phyloP scores from a whole-genome alignment of 2,888 invertebrate genomes.

The Carabus problematicus region DNA sequence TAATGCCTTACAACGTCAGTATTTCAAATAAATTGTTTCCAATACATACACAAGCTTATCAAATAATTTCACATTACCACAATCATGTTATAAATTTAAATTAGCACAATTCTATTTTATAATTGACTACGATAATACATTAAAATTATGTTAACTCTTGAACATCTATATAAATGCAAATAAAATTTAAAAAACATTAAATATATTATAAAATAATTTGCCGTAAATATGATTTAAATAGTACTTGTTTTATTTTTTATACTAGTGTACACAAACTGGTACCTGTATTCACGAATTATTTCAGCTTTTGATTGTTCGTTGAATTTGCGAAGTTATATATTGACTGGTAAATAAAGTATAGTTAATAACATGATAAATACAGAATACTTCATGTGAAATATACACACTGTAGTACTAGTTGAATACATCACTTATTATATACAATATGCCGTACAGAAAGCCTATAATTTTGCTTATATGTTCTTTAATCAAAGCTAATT shows the following conservation, averaged over 20 bases:
- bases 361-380: neutral
- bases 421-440: slow-evolving; percentile 50
- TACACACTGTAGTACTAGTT: neutral
- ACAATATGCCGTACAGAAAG: slow-evolving; percentile 61
- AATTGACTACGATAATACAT: too few species aligned
- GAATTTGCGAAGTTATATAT: slow-evolving; percentile 22
- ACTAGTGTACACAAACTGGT: neutral
- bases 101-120: too few species aligned
- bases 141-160: too few species aligned
- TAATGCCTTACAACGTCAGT: too few species aligned
- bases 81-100: too few species aligned
- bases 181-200: too few species aligned
- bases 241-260: neutral
- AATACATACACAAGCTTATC: too few species aligned
- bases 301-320: neutral
- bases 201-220: slow-evolving; percentile 3
- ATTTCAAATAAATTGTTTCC: too few species aligned
- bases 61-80: too few species aligned
- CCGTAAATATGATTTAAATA: slow-evolving; percentile 3
- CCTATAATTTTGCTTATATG: neutral
- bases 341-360: slow-evolving; percentile 59
- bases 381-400: neutral
- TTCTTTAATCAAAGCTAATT: slow-evolving; percentile 78
- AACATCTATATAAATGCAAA: too few species aligned
- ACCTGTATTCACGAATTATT: too few species aligned